A percentile compares a stretch with the other conserved stretches of the same genome.
Evolutionary conservation across 2,888 invertebrate species (phyloP).

Genomic region (Oeneis ivallda): DNA sequence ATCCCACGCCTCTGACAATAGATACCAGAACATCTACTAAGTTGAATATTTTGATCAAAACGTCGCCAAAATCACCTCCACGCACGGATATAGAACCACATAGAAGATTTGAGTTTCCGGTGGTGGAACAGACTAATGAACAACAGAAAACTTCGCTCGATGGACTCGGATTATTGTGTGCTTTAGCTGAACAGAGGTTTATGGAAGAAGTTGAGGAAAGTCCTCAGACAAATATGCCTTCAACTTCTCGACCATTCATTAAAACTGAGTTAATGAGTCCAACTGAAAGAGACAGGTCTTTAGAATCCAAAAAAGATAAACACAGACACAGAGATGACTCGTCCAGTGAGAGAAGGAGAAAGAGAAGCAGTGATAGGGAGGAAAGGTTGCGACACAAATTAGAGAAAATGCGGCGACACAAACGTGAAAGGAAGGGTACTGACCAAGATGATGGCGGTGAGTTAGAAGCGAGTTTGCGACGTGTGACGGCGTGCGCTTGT

Average conservation of each 20-base stretch:
- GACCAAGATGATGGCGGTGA: constrained; percentile 65
- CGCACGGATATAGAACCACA: constrained; percentile 64
- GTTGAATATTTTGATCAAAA: constrained; percentile 70
- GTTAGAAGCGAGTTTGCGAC: constrained; percentile 66
- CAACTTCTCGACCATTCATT: constrained; percentile 62
- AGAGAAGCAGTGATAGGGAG: constrained; percentile 67
- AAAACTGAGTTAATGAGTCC: constrained; percentile 70
- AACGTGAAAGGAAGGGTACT: constrained; percentile 61
- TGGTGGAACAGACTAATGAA: constrained; percentile 54
- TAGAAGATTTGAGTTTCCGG: constrained; percentile 67
- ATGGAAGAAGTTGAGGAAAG: constrained; percentile 86
- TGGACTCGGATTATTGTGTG: constrained; percentile 89
- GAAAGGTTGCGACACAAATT: constrained; percentile 69
- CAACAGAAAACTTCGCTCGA: constrained; percentile 78
- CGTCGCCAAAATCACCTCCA: constrained; percentile 71
- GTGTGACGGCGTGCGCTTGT: constrained; percentile 69
- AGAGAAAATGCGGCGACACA: constrained; percentile 73
- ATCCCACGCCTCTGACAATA: constrained; percentile 60
- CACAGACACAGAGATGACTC: constrained; percentile 70
- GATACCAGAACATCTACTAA: constrained; percentile 70
- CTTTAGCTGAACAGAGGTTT: constrained; percentile 91
- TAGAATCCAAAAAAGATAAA: constrained; percentile 63
- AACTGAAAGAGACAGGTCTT: constrained; percentile 51
- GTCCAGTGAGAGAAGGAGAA: constrained; percentile 65
- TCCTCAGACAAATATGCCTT: constrained; percentile 49